Evolutionary conservation across 2,797 vertebrate genomes (phyloP).

Genomic region (Lutjanus campechanus): DNA sequence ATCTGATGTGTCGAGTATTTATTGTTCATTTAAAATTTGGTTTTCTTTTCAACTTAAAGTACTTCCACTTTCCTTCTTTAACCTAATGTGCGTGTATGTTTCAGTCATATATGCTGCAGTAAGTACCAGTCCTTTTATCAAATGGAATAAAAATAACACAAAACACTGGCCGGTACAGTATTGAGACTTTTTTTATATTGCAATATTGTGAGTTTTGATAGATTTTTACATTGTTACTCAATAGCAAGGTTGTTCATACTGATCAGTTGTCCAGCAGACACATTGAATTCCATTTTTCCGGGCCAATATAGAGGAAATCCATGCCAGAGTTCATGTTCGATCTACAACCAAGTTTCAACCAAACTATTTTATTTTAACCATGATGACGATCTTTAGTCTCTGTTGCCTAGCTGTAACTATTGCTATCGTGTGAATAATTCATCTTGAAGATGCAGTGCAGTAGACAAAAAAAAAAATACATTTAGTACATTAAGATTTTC

Average conservation of each 20-base stretch:
- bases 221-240: not conserved
- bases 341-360: not conserved
- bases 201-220: no score
- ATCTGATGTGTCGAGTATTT: no score
- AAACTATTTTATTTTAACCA: not conserved
- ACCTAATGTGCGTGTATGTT: no score
- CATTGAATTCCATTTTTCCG: not conserved
- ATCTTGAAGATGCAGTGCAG: not conserved
- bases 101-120: no score
- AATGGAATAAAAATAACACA: no score
- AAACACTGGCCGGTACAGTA: no score
- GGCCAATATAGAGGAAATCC: not conserved
- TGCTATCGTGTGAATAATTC: not conserved
- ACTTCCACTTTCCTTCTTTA: no score
- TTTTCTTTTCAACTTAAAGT: no score
- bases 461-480: slow-evolving; percentile 14
- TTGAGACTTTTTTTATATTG: no score
- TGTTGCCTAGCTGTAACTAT: not conserved
- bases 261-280: not conserved
- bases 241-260: not conserved
- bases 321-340: not conserved
- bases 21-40: no score
- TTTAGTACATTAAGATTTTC: slow-evolving; percentile 40
- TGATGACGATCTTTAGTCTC: not conserved
- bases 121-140: no score